Evolutionary conservation across 2,888 invertebrate genomes (phyloP).

Genomic region (Drosophila affinis): DNA sequence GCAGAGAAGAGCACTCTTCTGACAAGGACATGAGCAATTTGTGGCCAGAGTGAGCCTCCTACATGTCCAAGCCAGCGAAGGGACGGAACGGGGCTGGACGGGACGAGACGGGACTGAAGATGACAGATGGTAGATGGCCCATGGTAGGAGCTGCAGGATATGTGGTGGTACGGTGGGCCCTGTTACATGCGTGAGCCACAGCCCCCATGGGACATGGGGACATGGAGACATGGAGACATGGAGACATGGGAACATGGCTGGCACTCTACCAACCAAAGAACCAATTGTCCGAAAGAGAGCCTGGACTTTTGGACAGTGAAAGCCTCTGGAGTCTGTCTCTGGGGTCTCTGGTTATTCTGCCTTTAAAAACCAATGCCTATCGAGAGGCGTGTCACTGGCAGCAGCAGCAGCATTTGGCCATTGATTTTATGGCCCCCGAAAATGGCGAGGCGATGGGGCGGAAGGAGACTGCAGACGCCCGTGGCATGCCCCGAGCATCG

Average conservation of each 20-base stretch:
- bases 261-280: conserved; percentile 20
- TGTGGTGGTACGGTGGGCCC: not conserved
- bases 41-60: conserved; percentile 40
- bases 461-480: not conserved
- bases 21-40: conserved; percentile 45
- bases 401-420: conserved; percentile 19
- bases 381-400: conserved; percentile 32
- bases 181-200: not conserved
- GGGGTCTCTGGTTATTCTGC: conserved; percentile 2
- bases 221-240: not conserved
- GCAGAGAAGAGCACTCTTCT: conserved; percentile 8
- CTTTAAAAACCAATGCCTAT: conserved; percentile 33
- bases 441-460: conserved; percentile 25
- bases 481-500: conserved; percentile 17
- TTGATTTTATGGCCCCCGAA: conserved; percentile 44
- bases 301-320: not conserved
- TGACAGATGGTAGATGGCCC: conserved; percentile 34
- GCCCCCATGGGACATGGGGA: not conserved
- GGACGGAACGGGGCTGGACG: not conserved
- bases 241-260: not conserved
- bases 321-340: not conserved
- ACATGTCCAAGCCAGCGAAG: conserved; percentile 33
- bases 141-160: not conserved
- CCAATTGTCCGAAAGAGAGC: conserved; percentile 39
- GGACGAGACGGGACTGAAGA: conserved; percentile 8